phyloP scores from a whole-genome alignment of 30 jellyfish, hydroid and myxozoan genomes.

The Hydra vulgaris region DNA sequence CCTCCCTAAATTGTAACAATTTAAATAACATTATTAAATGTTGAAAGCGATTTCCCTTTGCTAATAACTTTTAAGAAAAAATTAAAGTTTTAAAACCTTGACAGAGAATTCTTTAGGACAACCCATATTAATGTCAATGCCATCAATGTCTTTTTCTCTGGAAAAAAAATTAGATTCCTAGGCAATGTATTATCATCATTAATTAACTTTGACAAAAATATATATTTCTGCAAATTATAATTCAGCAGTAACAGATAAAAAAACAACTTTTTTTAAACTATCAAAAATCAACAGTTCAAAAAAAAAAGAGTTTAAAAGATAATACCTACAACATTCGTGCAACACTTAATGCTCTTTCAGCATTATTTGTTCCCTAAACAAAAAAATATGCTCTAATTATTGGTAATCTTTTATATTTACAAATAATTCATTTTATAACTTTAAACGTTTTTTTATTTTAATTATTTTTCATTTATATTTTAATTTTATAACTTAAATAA shows the following conservation, averaged over 20 bases:
- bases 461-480: too few species aligned
- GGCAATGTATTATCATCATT: too few species aligned
- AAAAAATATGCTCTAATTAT: not conserved
- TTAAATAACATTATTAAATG: not conserved
- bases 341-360: constrained; percentile 81
- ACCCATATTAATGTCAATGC: constrained; percentile 95
- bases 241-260: too few species aligned
- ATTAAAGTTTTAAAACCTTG: constrained; percentile 39
- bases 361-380: constrained; percentile 77
- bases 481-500: too few species aligned
- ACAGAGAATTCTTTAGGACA: constrained; percentile 97
- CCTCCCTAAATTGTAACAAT: constrained; percentile 73
- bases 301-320: not conserved
- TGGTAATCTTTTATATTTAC: too few species aligned
- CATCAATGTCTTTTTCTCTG: constrained; percentile 95
- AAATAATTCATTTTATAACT: not conserved
- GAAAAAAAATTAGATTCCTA: too few species aligned
- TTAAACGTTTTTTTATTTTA: too few species aligned
- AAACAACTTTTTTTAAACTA: not conserved
- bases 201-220: not conserved
- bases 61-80: too few species aligned
- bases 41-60: too few species aligned
- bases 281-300: not conserved
- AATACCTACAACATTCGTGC: constrained; percentile 54
- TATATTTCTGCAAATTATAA: too few species aligned